These are phyloP conservation scores for Drosophila atroscutellata DNA, from an alignment of 2,888 invertebrate species.

Conservation along the genomic window DNA sequence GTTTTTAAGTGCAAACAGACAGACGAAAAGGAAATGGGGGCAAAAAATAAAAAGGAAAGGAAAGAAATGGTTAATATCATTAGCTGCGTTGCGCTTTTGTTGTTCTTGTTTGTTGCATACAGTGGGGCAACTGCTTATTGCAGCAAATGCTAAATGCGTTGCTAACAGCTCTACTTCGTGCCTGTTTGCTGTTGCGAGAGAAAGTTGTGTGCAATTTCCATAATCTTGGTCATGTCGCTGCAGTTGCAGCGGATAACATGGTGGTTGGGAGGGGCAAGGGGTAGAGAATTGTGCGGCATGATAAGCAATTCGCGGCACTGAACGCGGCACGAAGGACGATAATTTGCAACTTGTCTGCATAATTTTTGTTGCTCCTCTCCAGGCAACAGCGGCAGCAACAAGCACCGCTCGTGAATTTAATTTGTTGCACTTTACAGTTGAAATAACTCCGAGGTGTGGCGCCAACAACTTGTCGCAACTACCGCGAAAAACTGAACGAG, in stretches of 20 bases:
- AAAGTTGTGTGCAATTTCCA: slow-evolving; percentile 68
- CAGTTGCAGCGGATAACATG: slow-evolving; percentile 30
- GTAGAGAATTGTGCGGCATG: slow-evolving; percentile 43
- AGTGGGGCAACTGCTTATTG: slow-evolving; percentile 40
- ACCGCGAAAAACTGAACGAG: slow-evolving; percentile 3
- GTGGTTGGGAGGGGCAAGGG: neutral
- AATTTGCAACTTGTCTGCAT: slow-evolving; percentile 64
- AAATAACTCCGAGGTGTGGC: slow-evolving; percentile 68
- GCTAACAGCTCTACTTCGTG: slow-evolving; percentile 18
- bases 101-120: slow-evolving; percentile 22
- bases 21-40: slow-evolving; percentile 51
- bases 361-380: slow-evolving; percentile 53
- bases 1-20: slow-evolving; percentile 66
- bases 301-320: slow-evolving; percentile 62
- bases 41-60: slow-evolving; percentile 22
- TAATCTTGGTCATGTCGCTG: slow-evolving; percentile 67
- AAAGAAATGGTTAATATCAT: slow-evolving; percentile 73
- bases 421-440: slow-evolving; percentile 74
- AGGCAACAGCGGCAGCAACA: slow-evolving; percentile 53
- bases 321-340: slow-evolving; percentile 27
- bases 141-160: slow-evolving; percentile 55
- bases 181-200: slow-evolving; percentile 30
- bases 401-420: slow-evolving; percentile 67
- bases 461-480: slow-evolving; percentile 43
- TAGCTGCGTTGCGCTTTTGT: slow-evolving; percentile 56